Percentiles rank a stretch among this genome's conserved stretches.
These are phyloP conservation scores for Girardia tigrina DNA, from an alignment of 2,888 invertebrate species.

Conservation along the genomic window DNA sequence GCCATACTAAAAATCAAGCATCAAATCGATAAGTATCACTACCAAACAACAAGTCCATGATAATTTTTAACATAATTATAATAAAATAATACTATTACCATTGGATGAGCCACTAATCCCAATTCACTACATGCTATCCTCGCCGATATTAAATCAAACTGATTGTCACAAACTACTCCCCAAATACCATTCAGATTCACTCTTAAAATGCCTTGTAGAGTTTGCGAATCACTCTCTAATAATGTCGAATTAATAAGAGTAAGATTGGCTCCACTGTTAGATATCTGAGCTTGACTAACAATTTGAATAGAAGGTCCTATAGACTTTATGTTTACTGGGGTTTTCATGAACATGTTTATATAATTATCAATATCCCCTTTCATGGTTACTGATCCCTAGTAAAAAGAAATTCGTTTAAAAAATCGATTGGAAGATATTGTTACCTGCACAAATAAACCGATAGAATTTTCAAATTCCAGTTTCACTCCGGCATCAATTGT, in stretches of 20 bases:
- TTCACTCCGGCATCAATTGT: conserved; percentile 33
- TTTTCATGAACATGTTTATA: neutral
- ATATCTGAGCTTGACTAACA: neutral
- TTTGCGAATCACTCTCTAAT: neutral
- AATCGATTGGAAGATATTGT: too few species aligned
- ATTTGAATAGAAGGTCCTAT: neutral
- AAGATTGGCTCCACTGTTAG: neutral
- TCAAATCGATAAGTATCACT: too few species aligned
- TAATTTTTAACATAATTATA: too few species aligned
- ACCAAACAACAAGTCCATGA: too few species aligned
- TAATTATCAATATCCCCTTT: neutral
- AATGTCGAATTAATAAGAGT: neutral
- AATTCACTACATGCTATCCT: neutral
- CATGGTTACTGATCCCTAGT: neutral
- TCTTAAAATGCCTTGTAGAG: neutral
- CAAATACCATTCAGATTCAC: neutral
- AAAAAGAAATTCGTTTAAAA: too few species aligned
- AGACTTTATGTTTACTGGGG: neutral
- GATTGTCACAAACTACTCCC: conserved; percentile 21
- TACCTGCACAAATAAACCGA: conserved; percentile 11
- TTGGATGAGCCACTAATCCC: conserved; percentile 28
- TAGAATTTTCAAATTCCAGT: conserved; percentile 16
- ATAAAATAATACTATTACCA: too few species aligned
- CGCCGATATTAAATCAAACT: conserved; percentile 8
- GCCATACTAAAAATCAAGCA: too few species aligned